Base-by-base conservation (phyloP, 2,888 invertebrate genomes). In the Elaeidobius kamerunicus region DNA sequence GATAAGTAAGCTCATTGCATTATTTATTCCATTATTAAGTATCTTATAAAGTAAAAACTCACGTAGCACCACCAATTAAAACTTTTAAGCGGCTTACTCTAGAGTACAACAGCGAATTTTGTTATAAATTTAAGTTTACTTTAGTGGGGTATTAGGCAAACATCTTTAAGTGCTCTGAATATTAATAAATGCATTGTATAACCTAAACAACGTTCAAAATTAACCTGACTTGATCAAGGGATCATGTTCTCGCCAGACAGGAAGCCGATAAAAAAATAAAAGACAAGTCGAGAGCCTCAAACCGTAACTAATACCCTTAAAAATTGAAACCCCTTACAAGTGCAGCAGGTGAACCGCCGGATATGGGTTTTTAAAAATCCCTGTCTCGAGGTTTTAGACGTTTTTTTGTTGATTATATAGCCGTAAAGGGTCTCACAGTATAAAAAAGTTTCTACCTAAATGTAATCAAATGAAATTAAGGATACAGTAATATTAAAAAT, bases 291-390 rank as follows among this genome's bases (percentile, higher is more conserved):
- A 47, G 38, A 51, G 39, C 43, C 34, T 42, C 47, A 47, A 32
- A 43, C 39, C 51, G 47, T 55, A 42, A 55, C 55, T 51, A 51
- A 47, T 47, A 45, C 51, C 55, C 43, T 44, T 46, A 50, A 54
- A 44, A 55, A 46, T 42, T 32, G 51, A 50, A 53, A 46, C 50
- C 56, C 50, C 56, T 44, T 53, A 53, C 35, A 53, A 53, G 53
- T 56, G 56, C 56, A 46, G 50, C 56, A 56, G 56, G 56, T 56
- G 56, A 56, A 46, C 53, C 53, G 42, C 56, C 56, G 56, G 56
- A 56, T 56, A 43, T 50, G 38, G 15, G 30, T 30, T 15, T 27
- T 50, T 47, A 45, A 42, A 49, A 54, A 49, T 44, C 43, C 36
- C 27, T 49, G 34, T 48, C 43, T 43, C 43, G 36, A 40, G 54